These are phyloP conservation scores for Centropyge bicolor DNA, from an alignment of 2,797 vertebrate genomes.

Conservation along the genomic window DNA sequence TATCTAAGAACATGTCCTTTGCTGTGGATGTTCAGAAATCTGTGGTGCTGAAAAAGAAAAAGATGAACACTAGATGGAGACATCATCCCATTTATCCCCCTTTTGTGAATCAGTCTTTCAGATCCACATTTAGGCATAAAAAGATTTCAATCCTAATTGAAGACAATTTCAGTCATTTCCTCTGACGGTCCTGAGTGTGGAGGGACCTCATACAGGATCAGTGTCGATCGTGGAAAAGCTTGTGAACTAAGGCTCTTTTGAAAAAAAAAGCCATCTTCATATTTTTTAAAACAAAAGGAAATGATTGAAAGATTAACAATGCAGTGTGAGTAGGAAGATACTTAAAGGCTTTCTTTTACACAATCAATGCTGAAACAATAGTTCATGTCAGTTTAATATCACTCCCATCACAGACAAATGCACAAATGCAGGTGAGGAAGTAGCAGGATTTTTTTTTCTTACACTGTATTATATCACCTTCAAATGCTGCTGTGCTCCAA, in stretches of 20 bases:
- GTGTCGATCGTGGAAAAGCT: neutral
- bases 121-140: conserved; percentile 7
- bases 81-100: conserved; percentile 39
- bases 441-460: neutral
- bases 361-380: neutral
- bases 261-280: neutral
- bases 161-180: neutral
- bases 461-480: conserved; percentile 10
- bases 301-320: neutral
- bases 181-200: neutral
- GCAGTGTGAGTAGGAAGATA: neutral
- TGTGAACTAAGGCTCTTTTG: neutral
- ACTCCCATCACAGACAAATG: neutral
- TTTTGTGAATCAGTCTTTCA: conserved; percentile 12
- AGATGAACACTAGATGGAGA: conserved; percentile 72
- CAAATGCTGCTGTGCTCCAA: conserved; percentile 26
- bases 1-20: neutral
- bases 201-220: neutral
- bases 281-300: neutral
- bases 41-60: neutral
- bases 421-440: neutral
- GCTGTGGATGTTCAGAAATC: neutral
- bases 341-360: neutral
- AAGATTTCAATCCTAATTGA: neutral
- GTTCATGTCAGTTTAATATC: neutral